phyloP scores from a whole-genome alignment of 2,888 invertebrate genomes.

The Caenorhabditis angaria region DNA sequence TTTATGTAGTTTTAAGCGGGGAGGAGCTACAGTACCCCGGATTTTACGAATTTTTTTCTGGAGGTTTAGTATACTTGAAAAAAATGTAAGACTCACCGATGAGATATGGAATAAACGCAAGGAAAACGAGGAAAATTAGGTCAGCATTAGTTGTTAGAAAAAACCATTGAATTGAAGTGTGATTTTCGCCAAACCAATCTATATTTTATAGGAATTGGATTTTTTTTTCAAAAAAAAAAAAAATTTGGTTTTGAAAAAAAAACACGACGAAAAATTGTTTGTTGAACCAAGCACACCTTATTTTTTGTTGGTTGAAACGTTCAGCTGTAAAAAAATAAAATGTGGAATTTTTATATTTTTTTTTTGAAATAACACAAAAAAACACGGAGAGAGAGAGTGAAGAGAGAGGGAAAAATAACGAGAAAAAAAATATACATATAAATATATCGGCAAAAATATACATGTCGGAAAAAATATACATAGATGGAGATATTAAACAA shows the following conservation, averaged over 20 bases:
- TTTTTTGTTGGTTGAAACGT: background rate
- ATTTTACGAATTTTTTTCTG: no score
- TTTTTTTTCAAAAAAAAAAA: no score
- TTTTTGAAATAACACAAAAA: background rate
- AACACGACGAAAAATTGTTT: background rate
- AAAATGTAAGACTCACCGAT: background rate
- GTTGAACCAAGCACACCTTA: background rate
- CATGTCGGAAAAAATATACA: background rate
- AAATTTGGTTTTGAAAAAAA: constrained; percentile 6
- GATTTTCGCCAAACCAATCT: background rate
- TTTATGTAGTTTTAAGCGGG: background rate
- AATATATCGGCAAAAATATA: background rate
- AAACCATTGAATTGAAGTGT: background rate
- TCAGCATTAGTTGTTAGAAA: constrained; percentile 7
- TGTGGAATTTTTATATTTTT: background rate
- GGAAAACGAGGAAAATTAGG: background rate
- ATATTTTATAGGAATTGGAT: no score
- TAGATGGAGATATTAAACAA: background rate
- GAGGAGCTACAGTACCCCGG: no score
- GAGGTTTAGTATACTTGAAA: no score
- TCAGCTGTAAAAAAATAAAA: background rate
- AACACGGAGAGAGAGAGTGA: background rate
- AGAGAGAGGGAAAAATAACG: constrained; percentile 1
- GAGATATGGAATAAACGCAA: constrained; percentile 5
- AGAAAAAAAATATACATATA: constrained; percentile 18